A percentile compares a stretch with the other conserved stretches of the same genome.
Evolutionary conservation across 2,888 invertebrate genomes (phyloP).

Genomic region (Protophormia terraenovae): DNA sequence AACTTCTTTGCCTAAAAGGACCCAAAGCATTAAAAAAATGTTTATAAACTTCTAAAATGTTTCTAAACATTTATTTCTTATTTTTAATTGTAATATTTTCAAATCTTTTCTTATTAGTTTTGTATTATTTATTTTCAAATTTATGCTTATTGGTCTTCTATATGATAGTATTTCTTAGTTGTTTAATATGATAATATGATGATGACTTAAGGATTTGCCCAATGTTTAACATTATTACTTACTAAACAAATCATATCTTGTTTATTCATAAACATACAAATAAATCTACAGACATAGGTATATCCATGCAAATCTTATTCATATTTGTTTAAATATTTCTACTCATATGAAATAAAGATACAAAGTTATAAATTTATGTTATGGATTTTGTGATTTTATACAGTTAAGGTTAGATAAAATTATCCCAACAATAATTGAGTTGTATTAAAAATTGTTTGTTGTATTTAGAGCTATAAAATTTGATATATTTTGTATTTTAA

Average conservation of each 20-base stretch:
- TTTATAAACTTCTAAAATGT: too few species aligned
- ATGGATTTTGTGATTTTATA: too few species aligned
- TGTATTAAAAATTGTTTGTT: neutral
- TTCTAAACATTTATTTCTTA: too few species aligned
- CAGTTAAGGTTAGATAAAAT: too few species aligned
- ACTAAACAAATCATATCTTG: conserved; percentile 24
- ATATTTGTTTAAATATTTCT: neutral
- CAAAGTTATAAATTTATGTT: neutral
- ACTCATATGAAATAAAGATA: neutral
- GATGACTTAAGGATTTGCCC: conserved; percentile 49
- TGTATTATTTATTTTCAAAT: too few species aligned
- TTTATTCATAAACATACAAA: conserved; percentile 30
- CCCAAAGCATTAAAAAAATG: too few species aligned
- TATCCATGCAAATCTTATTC: neutral
- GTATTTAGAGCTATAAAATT: neutral
- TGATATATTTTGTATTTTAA: neutral
- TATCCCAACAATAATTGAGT: conserved; percentile 42
- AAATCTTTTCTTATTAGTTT: too few species aligned
- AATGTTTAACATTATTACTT: conserved; percentile 24
- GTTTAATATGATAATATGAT: conserved; percentile 32
- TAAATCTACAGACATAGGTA: neutral
- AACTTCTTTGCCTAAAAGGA: too few species aligned
- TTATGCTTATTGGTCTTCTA: neutral
- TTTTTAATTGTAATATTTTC: too few species aligned
- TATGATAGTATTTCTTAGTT: neutral